Percentiles rank a stretch among this genome's conserved stretches.
These are phyloP conservation scores for Hermatobates lingyangjiaoensis DNA, from an alignment of 1,140 invertebrate genomes.

Conservation along the genomic window DNA sequence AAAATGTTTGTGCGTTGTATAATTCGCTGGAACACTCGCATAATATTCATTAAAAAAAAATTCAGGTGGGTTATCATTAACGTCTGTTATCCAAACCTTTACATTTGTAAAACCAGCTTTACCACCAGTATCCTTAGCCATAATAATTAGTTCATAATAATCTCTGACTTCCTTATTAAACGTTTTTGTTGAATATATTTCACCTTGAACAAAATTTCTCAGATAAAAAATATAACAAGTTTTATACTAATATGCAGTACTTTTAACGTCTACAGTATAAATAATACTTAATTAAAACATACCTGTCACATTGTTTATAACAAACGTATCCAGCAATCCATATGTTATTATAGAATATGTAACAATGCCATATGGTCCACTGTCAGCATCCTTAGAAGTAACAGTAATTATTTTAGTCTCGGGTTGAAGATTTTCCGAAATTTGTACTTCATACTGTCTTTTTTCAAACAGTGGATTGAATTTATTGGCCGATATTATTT, in stretches of 20 bases:
- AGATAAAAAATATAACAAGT: not conserved
- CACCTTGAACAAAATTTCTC: conserved; percentile 30
- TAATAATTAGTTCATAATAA: conserved; percentile 58
- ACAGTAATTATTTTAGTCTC: conserved; percentile 53
- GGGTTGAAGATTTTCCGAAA: conserved; percentile 61
- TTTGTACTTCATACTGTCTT: conserved; percentile 48
- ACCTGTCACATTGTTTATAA: conserved; percentile 50
- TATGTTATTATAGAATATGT: conserved; percentile 66
- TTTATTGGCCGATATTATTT: conserved; percentile 59
- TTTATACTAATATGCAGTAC: too few species aligned
- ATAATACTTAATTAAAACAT: conserved; percentile 10
- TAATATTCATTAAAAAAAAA: conserved; percentile 68
- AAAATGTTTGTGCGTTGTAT: conserved; percentile 39
- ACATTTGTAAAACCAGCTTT: conserved; percentile 59
- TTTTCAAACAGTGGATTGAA: conserved; percentile 59
- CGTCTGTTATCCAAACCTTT: conserved; percentile 56
- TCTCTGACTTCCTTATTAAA: conserved; percentile 61
- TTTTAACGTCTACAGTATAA: not conserved
- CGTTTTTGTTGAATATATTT: conserved; percentile 49
- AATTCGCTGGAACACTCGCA: conserved; percentile 43
- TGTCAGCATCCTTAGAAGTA: conserved; percentile 60
- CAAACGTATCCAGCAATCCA: conserved; percentile 52
- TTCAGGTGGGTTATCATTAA: conserved; percentile 70
- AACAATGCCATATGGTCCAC: conserved; percentile 57
- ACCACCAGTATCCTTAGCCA: conserved; percentile 71